These are phyloP conservation scores for Uria lomvia DNA, from an alignment of 2,113 vertebrate species.

Conservation along the genomic window DNA sequence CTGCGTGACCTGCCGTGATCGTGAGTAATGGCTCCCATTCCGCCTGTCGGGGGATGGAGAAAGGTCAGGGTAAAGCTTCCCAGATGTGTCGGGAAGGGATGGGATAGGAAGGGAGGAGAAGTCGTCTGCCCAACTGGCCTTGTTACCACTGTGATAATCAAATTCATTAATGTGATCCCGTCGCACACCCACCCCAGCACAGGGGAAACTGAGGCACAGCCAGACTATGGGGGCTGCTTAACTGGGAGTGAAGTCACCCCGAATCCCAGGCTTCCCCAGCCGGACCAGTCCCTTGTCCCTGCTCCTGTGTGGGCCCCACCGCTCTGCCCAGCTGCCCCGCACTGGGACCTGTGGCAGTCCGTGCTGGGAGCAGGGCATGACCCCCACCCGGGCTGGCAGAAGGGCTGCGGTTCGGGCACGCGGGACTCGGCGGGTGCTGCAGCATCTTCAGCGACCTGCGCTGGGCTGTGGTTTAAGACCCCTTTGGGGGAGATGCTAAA, in stretches of 20 bases:
- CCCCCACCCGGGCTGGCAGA: fast-evolving
- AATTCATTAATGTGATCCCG: background rate
- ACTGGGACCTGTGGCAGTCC: background rate
- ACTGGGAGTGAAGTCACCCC: background rate
- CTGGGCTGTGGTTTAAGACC: background rate
- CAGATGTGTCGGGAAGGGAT: background rate
- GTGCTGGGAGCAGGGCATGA: background rate
- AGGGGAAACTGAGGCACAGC: background rate
- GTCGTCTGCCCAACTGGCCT: background rate
- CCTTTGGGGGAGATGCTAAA: background rate
- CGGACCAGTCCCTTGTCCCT: background rate
- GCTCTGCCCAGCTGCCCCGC: background rate
- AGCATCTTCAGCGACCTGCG: background rate
- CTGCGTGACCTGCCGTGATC: background rate
- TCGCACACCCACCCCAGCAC: background rate
- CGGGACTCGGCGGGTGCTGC: background rate
- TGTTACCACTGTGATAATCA: background rate
- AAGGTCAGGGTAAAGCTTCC: background rate
- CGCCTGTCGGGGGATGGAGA: background rate
- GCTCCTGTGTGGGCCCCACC: background rate
- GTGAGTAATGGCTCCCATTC: background rate
- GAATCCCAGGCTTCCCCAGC: background rate
- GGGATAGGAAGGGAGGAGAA: background rate
- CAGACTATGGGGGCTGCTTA: too few species aligned
- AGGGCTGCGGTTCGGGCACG: fast-evolving